Conservation (phyloP, 2,888 invertebrate genomes). For the Oligia strigilis region DNA sequence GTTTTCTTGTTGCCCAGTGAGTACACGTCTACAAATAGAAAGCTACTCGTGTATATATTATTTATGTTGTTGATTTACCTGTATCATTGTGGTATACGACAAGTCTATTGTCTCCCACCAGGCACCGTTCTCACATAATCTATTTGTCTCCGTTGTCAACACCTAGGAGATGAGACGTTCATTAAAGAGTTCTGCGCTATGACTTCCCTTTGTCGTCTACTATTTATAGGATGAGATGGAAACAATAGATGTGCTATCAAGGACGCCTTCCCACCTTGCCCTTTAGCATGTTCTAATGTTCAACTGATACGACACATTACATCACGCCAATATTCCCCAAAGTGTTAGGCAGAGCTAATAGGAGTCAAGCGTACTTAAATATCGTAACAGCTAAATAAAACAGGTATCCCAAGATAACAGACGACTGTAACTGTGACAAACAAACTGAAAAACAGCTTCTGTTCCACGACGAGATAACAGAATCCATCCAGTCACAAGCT, state of each 20-base stretch:
- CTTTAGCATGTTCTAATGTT: neutral
- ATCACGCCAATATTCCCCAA: neutral
- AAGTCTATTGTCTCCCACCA: constrained; percentile 19
- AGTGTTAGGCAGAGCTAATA: neutral
- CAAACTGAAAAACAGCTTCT: too few relatives aligned
- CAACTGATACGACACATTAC: neutral
- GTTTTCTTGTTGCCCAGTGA: neutral
- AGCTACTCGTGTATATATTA: neutral
- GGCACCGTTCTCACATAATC: constrained; percentile 31
- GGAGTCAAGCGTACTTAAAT: too few relatives aligned
- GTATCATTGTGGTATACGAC: constrained; percentile 2
- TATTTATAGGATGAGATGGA: neutral
- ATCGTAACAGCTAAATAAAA: too few relatives aligned
- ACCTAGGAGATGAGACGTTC: constrained; percentile 31
- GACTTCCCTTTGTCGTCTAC: constrained; percentile 30
- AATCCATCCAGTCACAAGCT: too few relatives aligned
- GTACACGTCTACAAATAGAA: neutral
- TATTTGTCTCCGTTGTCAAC: constrained; percentile 39
- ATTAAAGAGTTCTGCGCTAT: constrained; percentile 38
- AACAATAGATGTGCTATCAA: constrained; percentile 22
- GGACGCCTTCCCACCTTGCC: neutral
- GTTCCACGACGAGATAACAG: too few relatives aligned
- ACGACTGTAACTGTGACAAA: too few relatives aligned
- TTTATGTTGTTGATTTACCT: neutral
- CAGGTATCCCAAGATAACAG: too few relatives aligned